These are phyloP conservation scores for Laupala kohalensis DNA, from an alignment of 1,140 invertebrate genomes.

Conservation along the genomic window DNA sequence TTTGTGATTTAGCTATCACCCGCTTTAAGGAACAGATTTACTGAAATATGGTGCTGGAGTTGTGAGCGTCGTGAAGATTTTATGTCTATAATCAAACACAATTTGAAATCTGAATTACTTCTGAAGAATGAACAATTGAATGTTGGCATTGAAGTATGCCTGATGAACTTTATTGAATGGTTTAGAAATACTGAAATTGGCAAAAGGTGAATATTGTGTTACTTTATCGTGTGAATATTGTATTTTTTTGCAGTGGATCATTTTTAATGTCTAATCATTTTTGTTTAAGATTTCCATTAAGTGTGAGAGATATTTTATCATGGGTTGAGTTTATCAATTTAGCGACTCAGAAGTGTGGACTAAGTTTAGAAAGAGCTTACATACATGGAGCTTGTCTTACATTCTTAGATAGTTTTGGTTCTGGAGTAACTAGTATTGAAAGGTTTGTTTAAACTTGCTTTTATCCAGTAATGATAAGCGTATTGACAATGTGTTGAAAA, in stretches of 20 bases:
- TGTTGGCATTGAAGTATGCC: slow-evolving; percentile 46
- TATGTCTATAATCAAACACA: slow-evolving; percentile 64
- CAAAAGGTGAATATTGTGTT: slow-evolving; percentile 33
- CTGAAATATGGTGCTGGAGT: slow-evolving; percentile 94
- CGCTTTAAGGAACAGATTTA: slow-evolving; percentile 92
- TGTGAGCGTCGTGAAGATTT: slow-evolving; percentile 57
- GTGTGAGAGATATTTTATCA: slow-evolving; percentile 82
- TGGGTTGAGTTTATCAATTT: slow-evolving; percentile 87
- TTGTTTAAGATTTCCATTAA: slow-evolving; percentile 47
- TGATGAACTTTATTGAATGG: slow-evolving; percentile 72
- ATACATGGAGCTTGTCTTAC: slow-evolving; percentile 82
- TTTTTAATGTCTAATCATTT: neutral
- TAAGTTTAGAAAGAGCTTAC: slow-evolving; percentile 50
- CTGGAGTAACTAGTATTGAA: slow-evolving; percentile 41
- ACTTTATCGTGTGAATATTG: slow-evolving; percentile 27
- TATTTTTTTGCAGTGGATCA: neutral
- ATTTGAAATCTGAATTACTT: slow-evolving; percentile 40
- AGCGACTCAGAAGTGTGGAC: slow-evolving; percentile 25
- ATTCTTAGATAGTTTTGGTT: slow-evolving; percentile 81
- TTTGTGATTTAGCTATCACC: slow-evolving; percentile 84
- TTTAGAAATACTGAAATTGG: slow-evolving; percentile 52
- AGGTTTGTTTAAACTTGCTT: slow-evolving; percentile 2
- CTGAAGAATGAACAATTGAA: slow-evolving; percentile 38
- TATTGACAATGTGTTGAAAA: too few species aligned
- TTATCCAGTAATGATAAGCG: too few species aligned